Conservation (phyloP, 2,797 vertebrate genomes). For the Lithobates pipiens region DNA sequence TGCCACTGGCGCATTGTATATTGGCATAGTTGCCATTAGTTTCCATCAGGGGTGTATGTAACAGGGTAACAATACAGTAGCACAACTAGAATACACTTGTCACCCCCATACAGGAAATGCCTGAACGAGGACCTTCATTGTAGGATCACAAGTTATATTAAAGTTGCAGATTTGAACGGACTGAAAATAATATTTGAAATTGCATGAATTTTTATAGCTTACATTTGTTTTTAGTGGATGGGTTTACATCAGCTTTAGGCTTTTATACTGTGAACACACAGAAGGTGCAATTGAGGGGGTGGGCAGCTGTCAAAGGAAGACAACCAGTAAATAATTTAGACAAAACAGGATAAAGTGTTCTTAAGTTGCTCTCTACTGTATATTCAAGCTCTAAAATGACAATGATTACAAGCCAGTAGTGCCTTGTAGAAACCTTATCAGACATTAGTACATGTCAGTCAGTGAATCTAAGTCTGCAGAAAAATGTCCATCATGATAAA, state of each 20-base stretch:
- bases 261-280: not conserved
- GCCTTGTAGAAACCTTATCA: conserved; percentile 18
- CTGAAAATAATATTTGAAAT: no score
- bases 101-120: no score
- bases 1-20: no score
- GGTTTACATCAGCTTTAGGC: not conserved
- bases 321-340: not conserved
- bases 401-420: not conserved
- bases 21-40: no score
- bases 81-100: no score
- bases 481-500: conserved; percentile 21
- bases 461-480: conserved; percentile 4
- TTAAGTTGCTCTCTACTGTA: not conserved
- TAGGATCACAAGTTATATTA: no score
- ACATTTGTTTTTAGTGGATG: not conserved
- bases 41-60: no score
- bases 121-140: no score
- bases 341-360: not conserved
- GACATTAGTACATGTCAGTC: conserved; percentile 27
- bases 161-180: no score
- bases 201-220: not conserved
- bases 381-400: not conserved
- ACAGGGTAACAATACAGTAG: no score
- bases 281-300: not conserved
- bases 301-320: not conserved